phyloP scores from a whole-genome alignment of 2,113 vertebrate species.

The Leptosomus discolor region DNA sequence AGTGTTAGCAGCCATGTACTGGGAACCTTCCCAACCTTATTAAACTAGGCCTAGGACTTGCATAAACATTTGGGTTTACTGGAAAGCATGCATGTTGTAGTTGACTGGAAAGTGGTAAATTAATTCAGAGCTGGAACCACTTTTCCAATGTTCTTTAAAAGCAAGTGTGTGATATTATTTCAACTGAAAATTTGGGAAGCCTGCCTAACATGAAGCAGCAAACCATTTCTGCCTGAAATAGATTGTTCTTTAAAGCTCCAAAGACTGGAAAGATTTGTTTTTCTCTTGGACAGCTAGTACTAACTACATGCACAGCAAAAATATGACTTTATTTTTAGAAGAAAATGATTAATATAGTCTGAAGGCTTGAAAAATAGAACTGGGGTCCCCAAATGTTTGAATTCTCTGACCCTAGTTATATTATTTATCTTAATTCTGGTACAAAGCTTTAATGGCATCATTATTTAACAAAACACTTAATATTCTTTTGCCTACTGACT shows the following conservation, averaged over 20 bases:
- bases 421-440: not conserved
- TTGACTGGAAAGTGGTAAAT: not conserved
- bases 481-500: not conserved
- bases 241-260: not conserved
- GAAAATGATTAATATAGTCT: not conserved
- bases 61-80: conserved; percentile 19
- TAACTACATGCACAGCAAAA: not conserved
- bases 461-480: not conserved
- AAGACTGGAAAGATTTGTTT: conserved; percentile 17
- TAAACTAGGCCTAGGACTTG: not conserved
- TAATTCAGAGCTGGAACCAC: conserved; percentile 10
- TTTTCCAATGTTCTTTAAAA: not conserved
- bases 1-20: not conserved
- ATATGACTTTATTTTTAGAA: not conserved
- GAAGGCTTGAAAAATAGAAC: not conserved
- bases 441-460: not conserved
- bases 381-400: not conserved
- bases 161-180: not conserved
- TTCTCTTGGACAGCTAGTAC: conserved; percentile 10
- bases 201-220: conserved; percentile 23
- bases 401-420: not conserved
- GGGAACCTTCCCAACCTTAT: not conserved
- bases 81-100: not conserved
- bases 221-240: conserved; percentile 31
- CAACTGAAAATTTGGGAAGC: conserved; percentile 1